phyloP scores from a whole-genome alignment of 2,888 invertebrate species.

The Agrypnus murinus region DNA sequence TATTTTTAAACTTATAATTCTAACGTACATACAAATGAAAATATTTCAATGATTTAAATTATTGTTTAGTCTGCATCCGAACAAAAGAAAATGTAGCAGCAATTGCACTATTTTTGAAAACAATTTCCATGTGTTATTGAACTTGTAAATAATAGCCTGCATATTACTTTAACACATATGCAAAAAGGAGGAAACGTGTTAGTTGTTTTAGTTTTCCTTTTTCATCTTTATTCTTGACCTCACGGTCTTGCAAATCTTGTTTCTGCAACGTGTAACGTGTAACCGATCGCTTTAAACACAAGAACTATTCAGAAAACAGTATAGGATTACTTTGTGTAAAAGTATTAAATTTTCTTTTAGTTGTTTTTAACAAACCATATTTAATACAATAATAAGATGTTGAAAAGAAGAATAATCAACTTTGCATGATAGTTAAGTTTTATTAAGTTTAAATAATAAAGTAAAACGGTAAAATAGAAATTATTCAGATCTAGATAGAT shows the following conservation, averaged over 20 bases:
- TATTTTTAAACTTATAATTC: not conserved
- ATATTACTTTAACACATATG: constrained; percentile 4
- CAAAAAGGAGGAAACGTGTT: constrained; percentile 15
- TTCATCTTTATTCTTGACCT: not conserved
- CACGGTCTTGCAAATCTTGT: constrained; percentile 20
- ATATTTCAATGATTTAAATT: no score
- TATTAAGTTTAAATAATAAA: no score
- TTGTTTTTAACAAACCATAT: no score
- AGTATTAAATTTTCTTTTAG: constrained; percentile 6
- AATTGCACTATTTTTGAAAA: constrained; percentile 12
- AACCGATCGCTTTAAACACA: constrained; percentile 6
- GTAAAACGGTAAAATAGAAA: no score
- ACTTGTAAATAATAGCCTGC: constrained; percentile 22
- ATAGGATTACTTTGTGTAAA: not conserved
- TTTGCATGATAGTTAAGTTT: no score
- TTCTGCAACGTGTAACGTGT: constrained; percentile 13
- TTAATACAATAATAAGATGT: no score
- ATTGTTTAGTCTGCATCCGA: constrained; percentile 28
- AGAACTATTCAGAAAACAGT: constrained; percentile 9
- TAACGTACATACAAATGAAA: no score
- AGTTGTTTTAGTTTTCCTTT: not conserved
- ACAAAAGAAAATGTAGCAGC: no score
- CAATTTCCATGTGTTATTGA: constrained; percentile 25
- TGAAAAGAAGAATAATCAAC: no score
- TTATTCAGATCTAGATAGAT: not conserved